Evolutionary conservation across 2,888 invertebrate species (phyloP), one percentile per base, ranked within the genome.

Genomic region (Aphidius colemani): DNA sequence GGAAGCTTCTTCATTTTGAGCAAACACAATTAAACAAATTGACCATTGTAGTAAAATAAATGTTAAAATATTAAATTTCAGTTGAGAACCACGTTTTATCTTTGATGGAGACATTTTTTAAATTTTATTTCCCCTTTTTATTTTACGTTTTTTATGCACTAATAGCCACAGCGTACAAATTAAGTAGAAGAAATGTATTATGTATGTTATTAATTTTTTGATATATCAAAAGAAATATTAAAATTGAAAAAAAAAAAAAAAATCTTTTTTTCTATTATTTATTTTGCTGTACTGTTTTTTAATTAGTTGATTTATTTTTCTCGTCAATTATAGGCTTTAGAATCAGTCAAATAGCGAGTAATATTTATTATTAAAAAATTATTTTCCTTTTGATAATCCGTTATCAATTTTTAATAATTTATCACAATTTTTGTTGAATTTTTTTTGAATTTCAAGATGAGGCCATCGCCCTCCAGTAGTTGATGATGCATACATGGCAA

Each of bases 91-190:
- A 63, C 70, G 69, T 68, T 46, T 64, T 71, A 71, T 76, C 72
- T 71, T 78, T 71, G 72, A 66, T 72, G 71, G 70, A 74, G 73
- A 75, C 79, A 77, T 79, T 74, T 75, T 77, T 71, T 70, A 45
- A 49, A 9, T 48, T 48, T 44, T 59, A 43, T 51, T 46, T 13
- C 53, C 57, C 18, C 39, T 50, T 30, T 13, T 8, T 45, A 13
- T 51, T 10, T 44, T 50, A 30, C 43, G 45, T 9, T 57, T 51
- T 50, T 30, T 30, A 30, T 30, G 30, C 46, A 50, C 44, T 58
- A 30, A n/a, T 40, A 58, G 50, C 30, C 59, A 58, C 58, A 65
- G 46, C 45, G 50, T 30, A 30, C 5, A 30, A 30, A 3, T 3
- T 30, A 30, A 30, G 5, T 30, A 30, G 30, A 30, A 30, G 5